These are phyloP conservation scores for Crotalus tigris DNA, from an alignment of 2,113 vertebrate species.

Conservation along the genomic window DNA sequence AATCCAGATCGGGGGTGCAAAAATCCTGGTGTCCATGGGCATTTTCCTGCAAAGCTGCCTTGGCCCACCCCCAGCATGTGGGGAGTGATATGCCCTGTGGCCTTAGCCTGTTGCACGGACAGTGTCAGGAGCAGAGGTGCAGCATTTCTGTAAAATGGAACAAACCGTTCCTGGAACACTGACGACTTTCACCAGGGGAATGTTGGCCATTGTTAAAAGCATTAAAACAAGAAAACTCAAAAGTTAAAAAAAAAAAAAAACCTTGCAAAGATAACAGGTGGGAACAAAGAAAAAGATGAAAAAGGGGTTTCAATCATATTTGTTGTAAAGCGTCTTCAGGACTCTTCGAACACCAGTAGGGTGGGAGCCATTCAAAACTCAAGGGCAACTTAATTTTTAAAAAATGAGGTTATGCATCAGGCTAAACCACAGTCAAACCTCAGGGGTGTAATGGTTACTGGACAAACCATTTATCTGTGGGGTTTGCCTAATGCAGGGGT, in stretches of 20 bases:
- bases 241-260: background rate
- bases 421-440: background rate
- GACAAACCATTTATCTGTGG: background rate
- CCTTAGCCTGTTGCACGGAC: too few species aligned
- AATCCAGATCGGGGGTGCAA: background rate
- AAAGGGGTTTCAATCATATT: background rate
- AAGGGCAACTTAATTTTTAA: background rate
- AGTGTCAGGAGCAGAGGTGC: background rate
- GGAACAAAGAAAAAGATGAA: background rate
- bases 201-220: too few species aligned
- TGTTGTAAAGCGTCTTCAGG: too few species aligned
- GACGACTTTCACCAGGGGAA: background rate
- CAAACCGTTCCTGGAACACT: too few species aligned
- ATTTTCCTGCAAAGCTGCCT: background rate
- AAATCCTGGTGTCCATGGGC: background rate
- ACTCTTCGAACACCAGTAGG: too few species aligned
- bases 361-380: background rate
- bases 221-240: background rate
- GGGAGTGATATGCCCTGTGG: fast-evolving
- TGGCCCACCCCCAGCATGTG: background rate
- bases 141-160: too few species aligned
- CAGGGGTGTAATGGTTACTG: background rate
- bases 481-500: background rate
- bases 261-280: background rate
- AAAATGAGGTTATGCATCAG: background rate